Base-by-base conservation (phyloP, 1,140 invertebrate species). In the Varroa destructor region DNA sequence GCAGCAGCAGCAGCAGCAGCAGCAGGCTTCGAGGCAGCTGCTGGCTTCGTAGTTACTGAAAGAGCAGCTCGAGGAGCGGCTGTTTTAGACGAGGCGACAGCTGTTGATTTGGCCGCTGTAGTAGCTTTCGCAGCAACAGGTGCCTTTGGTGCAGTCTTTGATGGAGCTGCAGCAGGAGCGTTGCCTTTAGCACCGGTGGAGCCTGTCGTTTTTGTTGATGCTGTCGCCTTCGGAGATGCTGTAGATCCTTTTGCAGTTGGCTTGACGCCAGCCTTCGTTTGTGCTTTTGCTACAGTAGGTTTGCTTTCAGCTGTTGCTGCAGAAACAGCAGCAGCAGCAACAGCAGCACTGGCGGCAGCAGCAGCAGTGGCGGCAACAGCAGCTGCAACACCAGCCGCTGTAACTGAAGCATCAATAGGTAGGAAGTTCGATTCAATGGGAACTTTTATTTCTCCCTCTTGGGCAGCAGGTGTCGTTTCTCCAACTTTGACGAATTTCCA, bases 401-500 rank as follows among this genome's bases (percentile, higher is more conserved):
- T 51, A 8, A 51, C 46, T 3, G 46, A 51, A 14, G 37, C 61
- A 40, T 12, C 61, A 14, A 37, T 37, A 1, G 37, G 37, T 14
- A 37, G 6, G 3, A 12, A 5, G 3, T 42, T 12, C 3, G 8
- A 37, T 43, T 12, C 61, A 36, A 14, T 40, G 4, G 46, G 46
- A 51, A 51, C 46, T 25, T 25, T 25, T 25, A 25, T 25, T 12
- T 58, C 25, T 46, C 12, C 1, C 37, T 67, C 61, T 40, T 40
- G 40, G 6, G 57, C 25, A 40, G 61, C 37, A 5, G 14, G 8
- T 2, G 12, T 12, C 37, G 10, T 2, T 12, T 67, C 61, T 12
- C 12, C 61, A 8, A 46, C 40, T 67, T 67, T 67, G 10, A 67
- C 61, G 36, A 67, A 67, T 14, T 46, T 40, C 61, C 61, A 67